A percentile compares a stretch with the other conserved stretches of the same genome.
Conservation (phyloP, 2,113 vertebrate genomes). For the Nothoprocta pentlandii region DNA sequence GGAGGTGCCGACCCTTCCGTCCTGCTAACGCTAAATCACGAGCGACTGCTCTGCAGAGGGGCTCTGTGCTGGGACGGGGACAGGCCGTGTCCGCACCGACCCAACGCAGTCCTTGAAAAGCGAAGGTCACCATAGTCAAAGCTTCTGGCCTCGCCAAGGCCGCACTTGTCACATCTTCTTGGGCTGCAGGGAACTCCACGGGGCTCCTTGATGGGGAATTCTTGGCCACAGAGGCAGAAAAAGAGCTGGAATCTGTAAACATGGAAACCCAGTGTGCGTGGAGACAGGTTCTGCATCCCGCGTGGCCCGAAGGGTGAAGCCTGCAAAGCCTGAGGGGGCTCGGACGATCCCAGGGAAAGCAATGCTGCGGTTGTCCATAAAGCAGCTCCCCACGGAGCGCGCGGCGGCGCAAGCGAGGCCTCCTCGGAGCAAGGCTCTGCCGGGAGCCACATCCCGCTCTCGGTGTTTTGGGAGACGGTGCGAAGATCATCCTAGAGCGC, state of each 20-base stretch:
- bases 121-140: neutral
- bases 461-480: neutral
- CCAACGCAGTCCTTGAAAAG: neutral
- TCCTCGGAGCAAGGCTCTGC: fast-evolving
- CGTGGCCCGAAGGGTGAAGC: too few species aligned
- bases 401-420: neutral
- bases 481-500: fast-evolving
- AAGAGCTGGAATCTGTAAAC: neutral
- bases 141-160: neutral
- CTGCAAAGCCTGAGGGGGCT: fast-evolving
- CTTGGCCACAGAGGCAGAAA: neutral
- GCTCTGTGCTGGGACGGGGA: neutral
- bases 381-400: neutral
- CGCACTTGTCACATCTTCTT: fast-evolving
- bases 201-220: fast-evolving
- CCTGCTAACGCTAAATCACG: neutral
- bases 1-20: neutral
- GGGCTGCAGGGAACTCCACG: neutral
- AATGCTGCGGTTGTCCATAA: fast-evolving
- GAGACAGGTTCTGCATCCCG: too few species aligned
- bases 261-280: fast-evolving
- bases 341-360: neutral
- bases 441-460: neutral
- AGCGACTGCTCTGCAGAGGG: fast-evolving
- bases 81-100: fast-evolving